Conservation (phyloP, 2,888 invertebrate genomes). For the Bimastos eiseni region DNA sequence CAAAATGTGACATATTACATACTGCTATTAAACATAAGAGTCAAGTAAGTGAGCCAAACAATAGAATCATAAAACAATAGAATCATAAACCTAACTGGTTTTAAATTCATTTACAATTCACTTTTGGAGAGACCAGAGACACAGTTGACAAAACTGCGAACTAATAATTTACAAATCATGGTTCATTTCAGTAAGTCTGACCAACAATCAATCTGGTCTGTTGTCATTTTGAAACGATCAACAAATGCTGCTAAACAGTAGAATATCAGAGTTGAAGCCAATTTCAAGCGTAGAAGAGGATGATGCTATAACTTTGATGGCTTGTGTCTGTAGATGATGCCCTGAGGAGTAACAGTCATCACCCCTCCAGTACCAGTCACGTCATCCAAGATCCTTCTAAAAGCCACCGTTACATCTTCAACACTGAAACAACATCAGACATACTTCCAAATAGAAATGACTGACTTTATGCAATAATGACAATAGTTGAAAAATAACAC, state of each 20-base stretch:
- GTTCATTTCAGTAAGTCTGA: not conserved
- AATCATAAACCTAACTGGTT: not conserved
- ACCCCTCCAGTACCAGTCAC: constrained; percentile 32
- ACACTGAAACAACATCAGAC: constrained; percentile 29
- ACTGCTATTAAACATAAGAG: not conserved
- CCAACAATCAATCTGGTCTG: not conserved
- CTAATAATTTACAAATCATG: not conserved
- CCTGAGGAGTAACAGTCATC: constrained; percentile 34
- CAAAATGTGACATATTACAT: no score
- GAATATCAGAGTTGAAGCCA: not conserved
- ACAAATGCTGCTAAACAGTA: not conserved
- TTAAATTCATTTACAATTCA: not conserved
- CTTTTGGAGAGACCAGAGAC: no score
- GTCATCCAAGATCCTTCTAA: constrained; percentile 32
- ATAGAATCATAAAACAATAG: not conserved
- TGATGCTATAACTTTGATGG: constrained; percentile 17
- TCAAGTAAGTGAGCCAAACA: not conserved
- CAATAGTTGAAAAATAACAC: no score
- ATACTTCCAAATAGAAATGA: not conserved
- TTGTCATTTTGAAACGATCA: no score
- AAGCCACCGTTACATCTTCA: constrained; percentile 29
- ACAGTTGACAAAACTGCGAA: no score
- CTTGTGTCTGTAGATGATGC: constrained; percentile 31
- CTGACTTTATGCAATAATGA: not conserved
- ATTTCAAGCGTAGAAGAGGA: not conserved